Base-by-base conservation (phyloP, 2,113 vertebrate genomes). In the Eulemur macaco region DNA sequence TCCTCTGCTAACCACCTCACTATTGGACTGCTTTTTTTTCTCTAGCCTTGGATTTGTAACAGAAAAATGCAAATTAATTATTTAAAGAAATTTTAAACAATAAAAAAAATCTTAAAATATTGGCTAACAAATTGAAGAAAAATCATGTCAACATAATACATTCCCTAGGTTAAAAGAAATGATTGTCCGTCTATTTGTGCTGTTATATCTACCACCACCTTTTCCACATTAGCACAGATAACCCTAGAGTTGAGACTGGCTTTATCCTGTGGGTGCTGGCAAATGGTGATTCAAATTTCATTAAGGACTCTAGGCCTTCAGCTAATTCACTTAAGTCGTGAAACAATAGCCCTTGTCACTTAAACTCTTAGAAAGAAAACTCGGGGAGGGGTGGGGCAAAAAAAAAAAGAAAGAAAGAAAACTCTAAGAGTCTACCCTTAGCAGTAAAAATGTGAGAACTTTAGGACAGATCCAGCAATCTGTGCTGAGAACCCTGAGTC, bases 31-130 rank as follows among this genome's bases (percentile, higher is more conserved):
- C 13, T 78, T 45, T 56, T 45, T 94, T 97, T 73, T 17, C 82
- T 45, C 37, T 23, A 52, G 21, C 5, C 8, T 81, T 93, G 20
- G 5, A 25, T 94, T 84, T 87, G 12, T 94, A 81, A 71, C 50
- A 92, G 52, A 87, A 89, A 86, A 86, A 85, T 85, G 21, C 76
- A 84, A 77, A 69, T 81, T 81, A 74, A 88, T 64, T 89, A 58
- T 64, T 34, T 60, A 56, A 82, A n/a, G 15, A 85, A 89, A 83
- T 54, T 64, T 77, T 42, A 76, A 83, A 66, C 64, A 85, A 88
- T 76, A 95, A 91, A 66, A 76, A 3, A 82, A 3, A 56, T 77
- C 27, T 60, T 92, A 17, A 63, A 83, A n/a, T 69, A 71, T 17
- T 73, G 58, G 42, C 71, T 60, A 85, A 60, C 34, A 77, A 82